Base-by-base conservation (phyloP, 2,113 vertebrate genomes). In the Vulpes ferrilata region DNA sequence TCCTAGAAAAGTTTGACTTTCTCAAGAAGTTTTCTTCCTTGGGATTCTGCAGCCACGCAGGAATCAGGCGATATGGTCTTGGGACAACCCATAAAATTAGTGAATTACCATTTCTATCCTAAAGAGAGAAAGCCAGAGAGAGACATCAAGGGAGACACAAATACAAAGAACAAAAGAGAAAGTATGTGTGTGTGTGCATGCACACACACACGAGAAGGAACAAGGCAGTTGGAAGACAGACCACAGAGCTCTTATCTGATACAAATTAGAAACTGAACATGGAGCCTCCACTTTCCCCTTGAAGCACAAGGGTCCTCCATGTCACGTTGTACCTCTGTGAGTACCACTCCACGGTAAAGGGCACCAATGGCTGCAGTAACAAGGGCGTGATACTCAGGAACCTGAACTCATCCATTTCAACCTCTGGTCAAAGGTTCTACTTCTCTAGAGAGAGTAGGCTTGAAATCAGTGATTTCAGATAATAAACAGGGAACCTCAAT, bases 261-360 rank as follows among this genome's bases (percentile, higher is more conserved):
- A 10, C 25, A 88, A 62, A 96, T 85, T 35, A 67, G 81, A 92
- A 92, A 91, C 5, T 73, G 80, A 88, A 79, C 74, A 94, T 0
- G 1, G 32, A 67, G 8, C n/a, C 51, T 85, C 38, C 22, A 87
- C 10, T 4, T 5, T 78, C 27, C 74, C 10, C 60, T 80, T 88
- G 69, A 96, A 74, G 35, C 67, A 93, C 9, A 16, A 95, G 74
- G 38, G 32, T 55, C 55, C 80, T 90, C 80, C 35, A 90, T 22
- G 87, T 95, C 55, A 92, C 94, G 20, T 11, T 67, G 69, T 57
- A 19, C 48, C 38, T 90, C 84, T 67, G 69, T 20, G 71, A 97
- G 59, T 16, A 71, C 87, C 71, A 92, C 60, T 95, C 48, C 4
- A 53, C 7, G 19, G 30, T 20, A 82, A 22, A 95, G 48, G 55